Evolutionary conservation across 1,140 invertebrate genomes (phyloP).

Genomic region (Octopus sinensis): DNA sequence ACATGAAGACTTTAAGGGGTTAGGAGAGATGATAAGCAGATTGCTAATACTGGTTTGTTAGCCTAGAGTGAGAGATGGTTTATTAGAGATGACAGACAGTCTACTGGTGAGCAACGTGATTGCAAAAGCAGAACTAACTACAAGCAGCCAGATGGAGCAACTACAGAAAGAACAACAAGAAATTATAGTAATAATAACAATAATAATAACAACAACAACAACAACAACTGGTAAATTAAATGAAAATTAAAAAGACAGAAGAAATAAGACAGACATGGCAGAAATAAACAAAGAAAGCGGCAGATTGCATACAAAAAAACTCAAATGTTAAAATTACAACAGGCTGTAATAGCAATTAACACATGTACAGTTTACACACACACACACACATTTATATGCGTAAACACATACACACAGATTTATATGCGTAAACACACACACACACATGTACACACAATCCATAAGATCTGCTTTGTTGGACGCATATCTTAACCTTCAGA

Average conservation of each 20-base stretch:
- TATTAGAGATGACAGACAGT: background rate
- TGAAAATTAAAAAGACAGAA: no score
- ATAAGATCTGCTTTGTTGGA: background rate
- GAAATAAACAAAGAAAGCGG: background rate
- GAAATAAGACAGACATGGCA: background rate
- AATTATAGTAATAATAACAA: background rate
- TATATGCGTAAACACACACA: background rate
- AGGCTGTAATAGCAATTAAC: no score
- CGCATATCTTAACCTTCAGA: no score
- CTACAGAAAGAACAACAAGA: background rate
- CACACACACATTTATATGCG: no score
- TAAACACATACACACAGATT: no score
- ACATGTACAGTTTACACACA: no score
- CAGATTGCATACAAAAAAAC: background rate
- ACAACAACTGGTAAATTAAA: background rate
- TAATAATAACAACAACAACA: background rate
- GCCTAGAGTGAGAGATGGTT: background rate
- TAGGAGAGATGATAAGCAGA: no score
- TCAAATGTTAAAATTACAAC: background rate
- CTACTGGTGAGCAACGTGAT: background rate
- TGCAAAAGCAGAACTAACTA: background rate
- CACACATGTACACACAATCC: background rate
- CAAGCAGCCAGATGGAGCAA: conserved; percentile 2
- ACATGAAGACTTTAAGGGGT: no score
- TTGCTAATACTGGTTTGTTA: background rate